These are phyloP conservation scores for Chrysolina oricalcia DNA, from an alignment of 2,888 invertebrate species.

Conservation along the genomic window DNA sequence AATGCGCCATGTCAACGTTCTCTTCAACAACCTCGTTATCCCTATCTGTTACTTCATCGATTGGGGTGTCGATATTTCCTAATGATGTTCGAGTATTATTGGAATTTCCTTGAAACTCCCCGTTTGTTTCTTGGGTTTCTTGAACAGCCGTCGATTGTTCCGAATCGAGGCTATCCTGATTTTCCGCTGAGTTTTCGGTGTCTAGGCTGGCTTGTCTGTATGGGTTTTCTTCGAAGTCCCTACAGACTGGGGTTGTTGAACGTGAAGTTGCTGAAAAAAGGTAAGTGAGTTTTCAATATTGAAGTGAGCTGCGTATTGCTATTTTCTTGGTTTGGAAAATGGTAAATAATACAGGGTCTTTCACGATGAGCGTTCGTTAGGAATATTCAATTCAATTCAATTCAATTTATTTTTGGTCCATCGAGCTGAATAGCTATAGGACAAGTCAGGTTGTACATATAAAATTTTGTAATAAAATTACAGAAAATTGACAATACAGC, in stretches of 20 bases:
- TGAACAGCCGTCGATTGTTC: not conserved
- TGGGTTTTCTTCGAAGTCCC: not conserved
- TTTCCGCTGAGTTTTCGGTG: conserved; percentile 13
- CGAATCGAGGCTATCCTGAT: conserved; percentile 2
- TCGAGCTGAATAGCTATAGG: no score
- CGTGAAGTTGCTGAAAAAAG: conserved; percentile 5
- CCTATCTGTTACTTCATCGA: conserved; percentile 12
- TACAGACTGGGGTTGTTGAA: not conserved
- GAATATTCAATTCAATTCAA: no score
- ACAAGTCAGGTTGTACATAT: no score
- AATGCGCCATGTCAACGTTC: conserved; percentile 40
- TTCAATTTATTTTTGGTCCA: no score
- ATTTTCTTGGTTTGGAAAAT: not conserved
- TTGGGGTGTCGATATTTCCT: conserved; percentile 7
- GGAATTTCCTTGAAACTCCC: not conserved
- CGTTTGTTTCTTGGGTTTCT: not conserved
- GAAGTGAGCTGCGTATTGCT: no score
- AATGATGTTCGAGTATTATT: conserved; percentile 1
- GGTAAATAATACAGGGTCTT: not conserved
- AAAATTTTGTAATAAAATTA: no score
- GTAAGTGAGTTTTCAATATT: not conserved
- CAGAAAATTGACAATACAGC: no score
- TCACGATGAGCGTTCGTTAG: conserved; percentile 8
- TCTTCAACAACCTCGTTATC: conserved; percentile 35
- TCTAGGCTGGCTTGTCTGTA: not conserved